Conservation (phyloP, 2,888 invertebrate genomes). For the Diogma glabrata region DNA sequence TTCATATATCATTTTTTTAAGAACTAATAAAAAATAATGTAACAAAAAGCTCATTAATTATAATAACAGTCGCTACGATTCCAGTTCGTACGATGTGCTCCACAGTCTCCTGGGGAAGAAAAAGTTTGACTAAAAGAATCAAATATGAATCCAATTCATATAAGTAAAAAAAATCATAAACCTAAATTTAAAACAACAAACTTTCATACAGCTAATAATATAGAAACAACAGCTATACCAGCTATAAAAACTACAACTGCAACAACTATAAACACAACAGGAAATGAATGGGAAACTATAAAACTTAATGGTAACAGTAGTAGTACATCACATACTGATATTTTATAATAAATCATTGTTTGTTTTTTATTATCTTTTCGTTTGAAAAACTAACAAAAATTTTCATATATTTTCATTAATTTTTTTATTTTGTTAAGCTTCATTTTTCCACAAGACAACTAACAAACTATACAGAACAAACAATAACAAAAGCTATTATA, state of each 20-base stretch:
- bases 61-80: conserved; percentile 31
- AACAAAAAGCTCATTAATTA: conserved; percentile 6
- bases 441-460: too few species aligned
- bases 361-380: too few species aligned
- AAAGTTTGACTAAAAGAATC: conserved; percentile 65
- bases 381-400: too few species aligned
- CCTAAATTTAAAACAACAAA: background rate
- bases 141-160: conserved; percentile 8
- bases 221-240: background rate
- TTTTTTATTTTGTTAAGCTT: too few species aligned
- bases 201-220: background rate
- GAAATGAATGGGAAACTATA: background rate
- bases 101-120: conserved; percentile 59
- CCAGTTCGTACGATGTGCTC: conserved; percentile 69
- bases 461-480: too few species aligned
- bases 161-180: background rate
- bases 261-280: background rate
- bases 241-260: background rate
- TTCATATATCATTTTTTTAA: too few species aligned
- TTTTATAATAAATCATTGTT: conserved; percentile 8
- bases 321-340: background rate
- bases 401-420: too few species aligned
- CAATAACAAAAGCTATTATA: too few species aligned
- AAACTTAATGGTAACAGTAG: background rate
- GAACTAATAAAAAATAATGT: too few species aligned